Evolutionary conservation across 1,140 invertebrate species (phyloP).

Genomic region (Monochamus saltuarius): DNA sequence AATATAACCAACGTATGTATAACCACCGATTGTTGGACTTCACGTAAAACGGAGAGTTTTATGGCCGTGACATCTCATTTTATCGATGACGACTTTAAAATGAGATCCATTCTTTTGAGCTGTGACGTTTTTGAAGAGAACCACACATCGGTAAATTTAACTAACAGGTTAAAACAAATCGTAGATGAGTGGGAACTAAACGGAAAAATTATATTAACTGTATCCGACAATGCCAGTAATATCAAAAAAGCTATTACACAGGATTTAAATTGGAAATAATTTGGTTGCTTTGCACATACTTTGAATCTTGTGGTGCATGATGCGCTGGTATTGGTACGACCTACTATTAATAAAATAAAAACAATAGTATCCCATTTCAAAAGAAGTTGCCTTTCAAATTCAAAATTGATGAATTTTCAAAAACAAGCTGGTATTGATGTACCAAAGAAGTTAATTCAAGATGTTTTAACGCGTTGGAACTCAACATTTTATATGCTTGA

Average conservation of each 20-base stretch:
- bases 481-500: constrained; percentile 46
- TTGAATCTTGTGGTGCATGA: constrained; percentile 35
- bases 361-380: constrained; percentile 22
- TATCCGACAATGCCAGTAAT: constrained; percentile 37
- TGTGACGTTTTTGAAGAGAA: constrained; percentile 12
- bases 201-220: constrained; percentile 27
- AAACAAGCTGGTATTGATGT: constrained; percentile 9
- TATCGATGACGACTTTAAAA: constrained; percentile 24
- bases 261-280: constrained; percentile 28
- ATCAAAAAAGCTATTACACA: constrained; percentile 31
- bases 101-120: constrained; percentile 19
- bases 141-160: too few relatives aligned
- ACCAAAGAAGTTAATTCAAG: constrained; percentile 36
- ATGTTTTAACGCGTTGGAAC: constrained; percentile 47
- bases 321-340: not conserved
- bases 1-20: constrained; percentile 15
- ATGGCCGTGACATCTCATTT: constrained; percentile 30
- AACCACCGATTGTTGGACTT: constrained; percentile 30
- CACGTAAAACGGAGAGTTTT: constrained; percentile 26
- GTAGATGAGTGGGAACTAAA: constrained; percentile 27
- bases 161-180: constrained; percentile 18
- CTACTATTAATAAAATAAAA: not conserved
- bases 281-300: constrained; percentile 39
- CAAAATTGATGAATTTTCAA: constrained; percentile 34
- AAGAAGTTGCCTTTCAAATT: constrained; percentile 31